These are phyloP conservation scores for Dryobates pubescens DNA, from an alignment of 2,797 vertebrate species.

Conservation along the genomic window DNA sequence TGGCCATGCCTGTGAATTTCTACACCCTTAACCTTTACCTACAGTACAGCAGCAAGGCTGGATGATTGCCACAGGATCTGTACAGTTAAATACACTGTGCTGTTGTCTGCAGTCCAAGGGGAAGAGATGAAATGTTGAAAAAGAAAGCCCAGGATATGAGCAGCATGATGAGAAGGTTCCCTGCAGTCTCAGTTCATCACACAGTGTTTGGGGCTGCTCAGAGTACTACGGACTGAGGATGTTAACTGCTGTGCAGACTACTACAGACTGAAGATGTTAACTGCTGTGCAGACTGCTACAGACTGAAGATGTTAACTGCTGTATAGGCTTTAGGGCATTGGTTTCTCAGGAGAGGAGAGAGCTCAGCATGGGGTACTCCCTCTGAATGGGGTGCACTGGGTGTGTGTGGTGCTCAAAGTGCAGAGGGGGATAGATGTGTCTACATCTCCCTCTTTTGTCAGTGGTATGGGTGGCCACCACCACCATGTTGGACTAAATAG, in stretches of 20 bases:
- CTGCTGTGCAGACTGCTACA: background rate
- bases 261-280: background rate
- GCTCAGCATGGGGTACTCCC: background rate
- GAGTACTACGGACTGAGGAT: background rate
- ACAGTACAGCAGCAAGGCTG: conserved; percentile 26
- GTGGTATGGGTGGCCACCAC: background rate
- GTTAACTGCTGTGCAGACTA: background rate
- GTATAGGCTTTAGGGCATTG: background rate
- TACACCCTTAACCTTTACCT: background rate
- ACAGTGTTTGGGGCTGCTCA: background rate
- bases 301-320: background rate
- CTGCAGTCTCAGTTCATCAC: background rate
- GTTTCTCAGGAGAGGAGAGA: background rate
- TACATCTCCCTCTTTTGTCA: background rate
- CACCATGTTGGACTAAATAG: background rate
- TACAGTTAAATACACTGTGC: conserved; percentile 18
- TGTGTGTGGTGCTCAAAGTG: background rate
- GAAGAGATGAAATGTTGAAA: conserved; percentile 48
- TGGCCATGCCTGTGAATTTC: conserved; percentile 47
- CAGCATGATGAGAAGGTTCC: background rate
- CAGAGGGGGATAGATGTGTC: background rate
- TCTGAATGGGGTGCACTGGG: background rate
- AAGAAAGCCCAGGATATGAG: background rate
- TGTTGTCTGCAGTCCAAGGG: conserved; percentile 11
- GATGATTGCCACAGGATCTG: background rate